These are phyloP conservation scores for Mamestra configurata DNA, from an alignment of 1,140 invertebrate genomes.

Conservation along the genomic window DNA sequence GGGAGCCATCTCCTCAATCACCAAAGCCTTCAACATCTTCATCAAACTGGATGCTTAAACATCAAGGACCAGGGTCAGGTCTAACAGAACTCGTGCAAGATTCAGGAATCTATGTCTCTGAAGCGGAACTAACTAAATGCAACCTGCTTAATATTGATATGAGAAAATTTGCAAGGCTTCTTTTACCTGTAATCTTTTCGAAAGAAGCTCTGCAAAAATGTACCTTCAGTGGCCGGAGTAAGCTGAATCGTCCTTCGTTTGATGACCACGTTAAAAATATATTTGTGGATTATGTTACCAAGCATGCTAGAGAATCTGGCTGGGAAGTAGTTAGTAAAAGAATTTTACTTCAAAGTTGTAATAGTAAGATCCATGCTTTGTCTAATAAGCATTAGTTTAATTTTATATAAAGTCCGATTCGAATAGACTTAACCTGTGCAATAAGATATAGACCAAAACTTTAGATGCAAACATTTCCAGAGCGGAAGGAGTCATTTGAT, in stretches of 20 bases:
- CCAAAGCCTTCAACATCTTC: not conserved
- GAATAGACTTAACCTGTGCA: too few relatives aligned
- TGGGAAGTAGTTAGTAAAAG: not conserved
- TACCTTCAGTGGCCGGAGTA: not conserved
- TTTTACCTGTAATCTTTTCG: not conserved
- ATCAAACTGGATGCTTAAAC: not conserved
- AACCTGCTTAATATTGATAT: not conserved
- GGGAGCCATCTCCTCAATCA: too few relatives aligned
- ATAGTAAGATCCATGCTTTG: too few relatives aligned
- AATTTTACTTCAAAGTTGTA: too few relatives aligned
- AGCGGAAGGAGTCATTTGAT: too few relatives aligned
- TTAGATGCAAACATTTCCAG: too few relatives aligned
- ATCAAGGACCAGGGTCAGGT: not conserved
- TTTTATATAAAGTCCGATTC: too few relatives aligned
- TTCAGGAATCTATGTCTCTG: not conserved
- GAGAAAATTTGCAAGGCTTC: not conserved
- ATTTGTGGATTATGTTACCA: not conserved
- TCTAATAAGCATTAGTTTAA: too few relatives aligned
- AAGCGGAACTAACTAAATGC: not conserved
- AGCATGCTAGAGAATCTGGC: not conserved
- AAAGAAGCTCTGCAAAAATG: not conserved
- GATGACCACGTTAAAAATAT: not conserved
- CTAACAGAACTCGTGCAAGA: not conserved
- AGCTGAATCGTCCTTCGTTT: not conserved
- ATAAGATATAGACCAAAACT: too few relatives aligned